phyloP scores from a whole-genome alignment of 2,113 vertebrate genomes.

The Sporophila hypoxantha region DNA sequence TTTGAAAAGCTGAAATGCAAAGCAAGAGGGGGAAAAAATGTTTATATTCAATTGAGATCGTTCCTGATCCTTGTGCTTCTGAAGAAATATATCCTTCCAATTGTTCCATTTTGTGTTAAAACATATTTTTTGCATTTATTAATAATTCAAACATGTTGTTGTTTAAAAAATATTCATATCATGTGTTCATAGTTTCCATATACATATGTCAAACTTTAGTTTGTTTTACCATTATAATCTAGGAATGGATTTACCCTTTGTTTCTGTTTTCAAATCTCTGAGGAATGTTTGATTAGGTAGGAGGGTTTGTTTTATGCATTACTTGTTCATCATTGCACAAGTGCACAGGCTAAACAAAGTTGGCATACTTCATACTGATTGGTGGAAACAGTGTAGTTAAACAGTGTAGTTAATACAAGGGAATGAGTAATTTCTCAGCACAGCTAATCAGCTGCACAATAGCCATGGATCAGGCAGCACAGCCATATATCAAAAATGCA shows the following conservation, averaged over 20 bases:
- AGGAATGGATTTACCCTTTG: slow-evolving; percentile 46
- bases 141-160: slow-evolving; percentile 53
- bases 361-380: slow-evolving; percentile 57
- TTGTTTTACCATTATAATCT: slow-evolving; percentile 39
- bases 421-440: slow-evolving; percentile 50
- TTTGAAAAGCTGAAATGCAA: slow-evolving; percentile 13
- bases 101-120: slow-evolving; percentile 45
- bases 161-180: slow-evolving; percentile 33
- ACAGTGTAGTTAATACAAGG: slow-evolving; percentile 38
- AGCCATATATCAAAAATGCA: neutral
- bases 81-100: slow-evolving; percentile 54
- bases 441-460: slow-evolving; percentile 35
- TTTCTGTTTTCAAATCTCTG: slow-evolving; percentile 57
- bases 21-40: neutral
- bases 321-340: slow-evolving; percentile 62
- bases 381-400: slow-evolving; percentile 46
- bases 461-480: neutral
- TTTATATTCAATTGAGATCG: slow-evolving; percentile 12
- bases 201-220: slow-evolving; percentile 45
- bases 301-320: slow-evolving; percentile 56
- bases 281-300: slow-evolving; percentile 58
- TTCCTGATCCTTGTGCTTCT: slow-evolving; percentile 22
- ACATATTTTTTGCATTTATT: slow-evolving; percentile 44
- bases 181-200: slow-evolving; percentile 19
- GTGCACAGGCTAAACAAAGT: slow-evolving; percentile 43